Evolutionary conservation across 2,888 invertebrate genomes (phyloP).

Genomic region (Aphodius sticticus): DNA sequence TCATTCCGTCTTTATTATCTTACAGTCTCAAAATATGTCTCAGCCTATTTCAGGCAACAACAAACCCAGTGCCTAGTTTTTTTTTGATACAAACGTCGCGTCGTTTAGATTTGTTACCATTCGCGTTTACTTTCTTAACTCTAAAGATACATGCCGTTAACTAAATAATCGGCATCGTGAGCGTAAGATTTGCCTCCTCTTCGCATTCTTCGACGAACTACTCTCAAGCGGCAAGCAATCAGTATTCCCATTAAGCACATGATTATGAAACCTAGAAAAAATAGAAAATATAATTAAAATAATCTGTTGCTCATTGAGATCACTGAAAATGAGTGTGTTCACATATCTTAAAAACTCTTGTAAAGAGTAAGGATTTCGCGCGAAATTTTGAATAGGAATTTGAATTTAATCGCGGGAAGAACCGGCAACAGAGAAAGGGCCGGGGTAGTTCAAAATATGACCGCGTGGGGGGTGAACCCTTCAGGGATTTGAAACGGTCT

Average conservation of each 20-base stretch:
- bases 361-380: too few relatives aligned
- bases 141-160: constrained; percentile 97
- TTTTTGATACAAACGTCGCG: constrained; percentile 17
- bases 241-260: constrained; percentile 82
- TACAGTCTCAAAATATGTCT: constrained; percentile 15
- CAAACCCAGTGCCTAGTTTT: constrained; percentile 9
- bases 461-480: too few relatives aligned
- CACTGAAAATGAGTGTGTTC: too few relatives aligned
- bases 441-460: too few relatives aligned
- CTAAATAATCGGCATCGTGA: constrained; percentile 95
- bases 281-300: too few relatives aligned
- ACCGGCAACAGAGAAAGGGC: too few relatives aligned
- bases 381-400: too few relatives aligned
- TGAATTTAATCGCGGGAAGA: too few relatives aligned
- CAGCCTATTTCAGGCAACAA: constrained; percentile 14
- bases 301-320: too few relatives aligned
- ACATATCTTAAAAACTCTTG: too few relatives aligned
- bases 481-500: too few relatives aligned
- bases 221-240: constrained; percentile 83
- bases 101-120: constrained; percentile 7
- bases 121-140: constrained; percentile 18
- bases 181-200: constrained; percentile 84
- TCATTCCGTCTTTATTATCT: background rate
- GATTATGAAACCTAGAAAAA: constrained; percentile 73
- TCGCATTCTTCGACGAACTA: constrained; percentile 76